Evolutionary conservation across 1,140 invertebrate species (phyloP), one percentile per base, ranked within the genome.

Genomic region (Ips nitidus): DNA sequence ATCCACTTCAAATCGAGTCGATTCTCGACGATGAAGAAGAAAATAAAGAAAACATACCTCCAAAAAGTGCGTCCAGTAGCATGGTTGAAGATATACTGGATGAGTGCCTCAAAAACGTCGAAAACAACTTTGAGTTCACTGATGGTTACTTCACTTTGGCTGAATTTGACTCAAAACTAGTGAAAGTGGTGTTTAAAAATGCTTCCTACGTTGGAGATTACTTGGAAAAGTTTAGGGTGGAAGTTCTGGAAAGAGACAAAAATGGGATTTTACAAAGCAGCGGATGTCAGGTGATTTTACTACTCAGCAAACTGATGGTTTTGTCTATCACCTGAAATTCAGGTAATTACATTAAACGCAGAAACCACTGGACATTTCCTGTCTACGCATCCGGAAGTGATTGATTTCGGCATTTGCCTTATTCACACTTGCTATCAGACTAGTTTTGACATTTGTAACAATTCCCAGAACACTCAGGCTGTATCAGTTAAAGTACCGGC

Each of bases 401-500:
- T 78, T 8, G 77, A 78, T 57, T 78, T 74, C 66, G 71, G 71
- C 7, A 65, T 69, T 1, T 78, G 77, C 42, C 60, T 66, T 7
- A 66, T 74, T n/a, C 70, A 72, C 37, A 73, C 73, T 5, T 66
- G 70, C n/a, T 78, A 78, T 66, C 75, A 77, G 61, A 37, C 74
- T 50, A 66, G 43, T n/a, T 75, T 76, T 43, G 63, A 71, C 8
- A 22, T 78, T 2, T 37, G 39, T 6, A 78, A 78, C 52, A 56
- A 47, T 8, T 72, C 73, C 6, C 59, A 58, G 4, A 50, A 58
- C 2, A 67, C 59, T 5, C 71, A 77, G 62, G 69, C 74, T 0
- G 41, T 78, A 2, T 39, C 60, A 2, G 45, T 78, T 5, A 70
- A 72, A 60, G 69, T 77, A 61, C 75, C 77, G 2, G 58, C 62